Evolutionary conservation across 2,888 invertebrate species (phyloP).

Genomic region (Thera britannica): DNA sequence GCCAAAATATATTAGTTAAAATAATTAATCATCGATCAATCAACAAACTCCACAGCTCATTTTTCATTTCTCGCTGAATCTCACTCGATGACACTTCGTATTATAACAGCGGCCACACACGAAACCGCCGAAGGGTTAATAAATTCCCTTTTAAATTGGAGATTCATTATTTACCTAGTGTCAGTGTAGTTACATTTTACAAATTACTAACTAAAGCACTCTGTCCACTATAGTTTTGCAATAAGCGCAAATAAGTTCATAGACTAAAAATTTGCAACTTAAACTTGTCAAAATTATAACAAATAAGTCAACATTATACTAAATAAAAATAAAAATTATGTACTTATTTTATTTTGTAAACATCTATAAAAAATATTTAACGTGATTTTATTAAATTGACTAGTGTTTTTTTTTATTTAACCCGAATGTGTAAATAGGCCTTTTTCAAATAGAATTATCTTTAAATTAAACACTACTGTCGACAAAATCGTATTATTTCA

Average conservation of each 20-base stretch:
- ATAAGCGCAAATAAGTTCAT: slow-evolving; percentile 17
- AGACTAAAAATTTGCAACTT: background rate
- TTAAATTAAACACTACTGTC: too few relatives aligned
- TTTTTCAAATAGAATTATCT: too few relatives aligned
- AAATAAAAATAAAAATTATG: too few relatives aligned
- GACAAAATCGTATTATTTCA: too few relatives aligned
- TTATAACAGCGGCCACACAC: slow-evolving; percentile 56
- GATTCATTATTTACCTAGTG: slow-evolving; percentile 56
- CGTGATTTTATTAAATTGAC: too few relatives aligned
- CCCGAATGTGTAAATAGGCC: too few relatives aligned
- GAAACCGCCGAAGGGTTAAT: slow-evolving; percentile 41
- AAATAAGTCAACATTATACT: too few relatives aligned
- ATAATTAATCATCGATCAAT: slow-evolving; percentile 48
- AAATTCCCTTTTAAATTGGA: slow-evolving; percentile 53
- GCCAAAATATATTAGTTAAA: slow-evolving; percentile 16
- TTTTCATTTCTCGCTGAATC: slow-evolving; percentile 52
- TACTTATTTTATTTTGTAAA: too few relatives aligned
- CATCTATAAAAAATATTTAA: too few relatives aligned
- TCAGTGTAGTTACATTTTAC: slow-evolving; percentile 57
- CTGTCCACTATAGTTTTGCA: slow-evolving; percentile 31
- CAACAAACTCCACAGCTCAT: slow-evolving; percentile 45
- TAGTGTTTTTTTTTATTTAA: too few relatives aligned
- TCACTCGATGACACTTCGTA: slow-evolving; percentile 48
- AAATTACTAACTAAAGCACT: slow-evolving; percentile 27
- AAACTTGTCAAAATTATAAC: too few relatives aligned